Evolutionary conservation across 2,888 invertebrate species (phyloP), one percentile per base, ranked within the genome.

Genomic region (Plagodis dolabraria): DNA sequence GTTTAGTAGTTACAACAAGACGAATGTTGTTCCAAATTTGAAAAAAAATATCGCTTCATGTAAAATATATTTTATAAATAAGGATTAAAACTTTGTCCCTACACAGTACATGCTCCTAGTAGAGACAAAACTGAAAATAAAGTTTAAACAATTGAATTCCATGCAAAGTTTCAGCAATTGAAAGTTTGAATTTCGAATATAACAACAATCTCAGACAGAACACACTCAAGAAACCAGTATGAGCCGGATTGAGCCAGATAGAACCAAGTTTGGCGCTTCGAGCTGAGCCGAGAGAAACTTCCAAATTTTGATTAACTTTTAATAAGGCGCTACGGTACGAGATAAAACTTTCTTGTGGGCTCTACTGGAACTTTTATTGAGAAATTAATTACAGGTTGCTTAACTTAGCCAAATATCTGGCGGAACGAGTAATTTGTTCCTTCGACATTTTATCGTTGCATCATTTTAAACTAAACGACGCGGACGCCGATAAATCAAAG

Each of bases 221-320:
- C 63, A 53, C 48, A 58, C 7, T 34, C 7, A 56, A 47, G 52
- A 55, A 70, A 63, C 68, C 60, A 35, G 63, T 58, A 55, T 47
- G 6, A 51, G 47, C 64, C 51, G 45, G 63, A 59, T 62, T 52
- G 51, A 43, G 43, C 9, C 43, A 12, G 43, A 43, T 43, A 12
- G 43, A 64, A 50, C 55, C 53, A 68, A 69, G 70, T 75, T 75
- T 66, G 44, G 57, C 61, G 68, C 70, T 67, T 57, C 63, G 60
- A 44, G 53, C 61, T 58, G 55, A 75, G 66, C 67, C 67, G 47
- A 54, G 64, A 53, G 48, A 60, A 67, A 72, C 71, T 73, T 71
- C 68, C 63, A 70, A 76, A 75, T 77, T 75, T 76, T 74, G 77
- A 79, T 80, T 75, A 80, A 80, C 74, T 79, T 82, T 80, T 77